Percentiles rank a stretch among this genome's conserved stretches.
These are phyloP conservation scores for Macrotus californicus DNA, from an alignment of 2,113 vertebrate species.

Conservation along the genomic window DNA sequence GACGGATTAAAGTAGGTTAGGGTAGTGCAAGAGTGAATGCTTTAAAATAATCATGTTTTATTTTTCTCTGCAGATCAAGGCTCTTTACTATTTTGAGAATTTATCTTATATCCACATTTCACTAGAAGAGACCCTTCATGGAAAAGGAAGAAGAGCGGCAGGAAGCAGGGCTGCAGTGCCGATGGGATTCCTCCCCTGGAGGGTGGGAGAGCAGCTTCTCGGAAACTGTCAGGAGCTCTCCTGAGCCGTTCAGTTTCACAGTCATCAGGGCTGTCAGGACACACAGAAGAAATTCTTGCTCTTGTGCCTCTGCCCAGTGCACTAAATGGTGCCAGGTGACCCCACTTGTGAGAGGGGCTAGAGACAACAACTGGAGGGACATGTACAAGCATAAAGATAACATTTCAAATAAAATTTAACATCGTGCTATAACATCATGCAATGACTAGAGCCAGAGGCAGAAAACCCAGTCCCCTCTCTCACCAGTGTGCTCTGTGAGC, in stretches of 20 bases:
- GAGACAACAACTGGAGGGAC: constrained; percentile 8
- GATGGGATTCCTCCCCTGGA: not conserved
- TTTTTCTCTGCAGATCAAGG: not conserved
- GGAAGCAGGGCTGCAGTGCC: not conserved
- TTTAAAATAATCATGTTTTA: not conserved
- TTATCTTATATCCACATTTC: not conserved
- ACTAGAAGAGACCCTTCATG: not conserved
- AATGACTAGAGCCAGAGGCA: not conserved
- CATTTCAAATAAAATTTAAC: constrained; percentile 45
- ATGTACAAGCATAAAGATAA: constrained; percentile 11
- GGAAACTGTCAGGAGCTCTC: not conserved
- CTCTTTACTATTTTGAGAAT: not conserved
- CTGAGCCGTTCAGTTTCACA: not conserved
- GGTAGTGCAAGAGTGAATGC: not conserved
- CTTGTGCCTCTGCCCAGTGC: not conserved
- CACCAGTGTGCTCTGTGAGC: not conserved
- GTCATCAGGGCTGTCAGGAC: not conserved
- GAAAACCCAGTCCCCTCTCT: not conserved
- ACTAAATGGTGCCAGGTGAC: constrained; percentile 14
- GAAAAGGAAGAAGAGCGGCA: not conserved
- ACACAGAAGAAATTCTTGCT: not conserved
- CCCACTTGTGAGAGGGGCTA: not conserved
- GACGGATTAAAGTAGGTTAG: not conserved
- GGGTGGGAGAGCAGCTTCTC: not conserved
- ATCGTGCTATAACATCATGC: not conserved